Percentiles rank a stretch among this genome's conserved stretches.
These are phyloP conservation scores for Matsumyia berberina DNA, from an alignment of 2,888 invertebrate genomes.

Conservation along the genomic window DNA sequence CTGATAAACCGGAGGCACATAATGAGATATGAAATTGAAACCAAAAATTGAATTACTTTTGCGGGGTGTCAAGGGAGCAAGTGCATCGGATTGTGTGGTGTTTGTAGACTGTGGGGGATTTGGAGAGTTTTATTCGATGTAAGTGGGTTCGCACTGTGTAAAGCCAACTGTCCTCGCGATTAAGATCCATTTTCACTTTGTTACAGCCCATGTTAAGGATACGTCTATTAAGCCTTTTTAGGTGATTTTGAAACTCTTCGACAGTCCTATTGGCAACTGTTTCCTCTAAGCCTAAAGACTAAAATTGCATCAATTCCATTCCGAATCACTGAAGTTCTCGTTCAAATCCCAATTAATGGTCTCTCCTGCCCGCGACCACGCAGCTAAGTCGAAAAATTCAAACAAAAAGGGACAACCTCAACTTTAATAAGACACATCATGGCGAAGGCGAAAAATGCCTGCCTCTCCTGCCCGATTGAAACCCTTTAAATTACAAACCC, in stretches of 20 bases:
- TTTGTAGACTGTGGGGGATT: no score
- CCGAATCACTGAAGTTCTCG: background rate
- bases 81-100: background rate
- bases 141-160: no score
- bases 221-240: no score
- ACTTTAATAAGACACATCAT: background rate
- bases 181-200: no score
- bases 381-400: background rate
- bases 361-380: background rate
- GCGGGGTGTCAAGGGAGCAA: background rate
- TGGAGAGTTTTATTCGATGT: no score
- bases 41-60: slow-evolving; percentile 15
- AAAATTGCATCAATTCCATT: background rate
- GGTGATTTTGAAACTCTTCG: no score
- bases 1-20: slow-evolving; percentile 3
- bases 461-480: slow-evolving; percentile 10
- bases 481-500: slow-evolving; percentile 38
- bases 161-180: no score
- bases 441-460: background rate
- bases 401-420: background rate
- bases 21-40: slow-evolving; percentile 21
- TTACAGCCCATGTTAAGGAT: no score
- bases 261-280: no score
- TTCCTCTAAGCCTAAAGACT: no score
- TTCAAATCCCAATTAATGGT: background rate